Evolutionary conservation across 2,888 invertebrate genomes (phyloP).

Genomic region (Orthonevra nobilis): DNA sequence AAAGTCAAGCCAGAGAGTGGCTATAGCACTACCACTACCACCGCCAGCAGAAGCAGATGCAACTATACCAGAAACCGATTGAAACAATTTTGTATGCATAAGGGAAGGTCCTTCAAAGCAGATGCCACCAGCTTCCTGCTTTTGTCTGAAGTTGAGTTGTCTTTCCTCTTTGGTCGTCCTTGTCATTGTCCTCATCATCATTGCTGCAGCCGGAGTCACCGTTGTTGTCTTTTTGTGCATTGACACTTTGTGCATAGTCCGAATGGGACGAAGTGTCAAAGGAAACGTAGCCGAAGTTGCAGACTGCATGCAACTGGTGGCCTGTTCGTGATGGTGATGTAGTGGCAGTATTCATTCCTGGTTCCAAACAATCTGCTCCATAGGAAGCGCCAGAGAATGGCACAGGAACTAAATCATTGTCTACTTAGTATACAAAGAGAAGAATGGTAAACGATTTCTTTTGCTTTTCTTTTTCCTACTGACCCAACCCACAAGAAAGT

Average conservation of each 20-base stretch:
- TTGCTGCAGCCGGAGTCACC: not conserved
- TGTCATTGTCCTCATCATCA: slow-evolving; percentile 18
- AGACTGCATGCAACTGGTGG: slow-evolving; percentile 63
- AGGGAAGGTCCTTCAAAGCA: slow-evolving; percentile 55
- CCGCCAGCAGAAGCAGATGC: no score
- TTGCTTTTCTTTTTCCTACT: slow-evolving; percentile 14
- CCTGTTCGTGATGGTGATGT: slow-evolving; percentile 65
- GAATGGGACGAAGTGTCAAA: not conserved
- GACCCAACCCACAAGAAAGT: not conserved
- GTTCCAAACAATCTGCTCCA: slow-evolving; percentile 51
- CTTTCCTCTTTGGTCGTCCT: slow-evolving; percentile 47
- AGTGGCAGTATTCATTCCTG: slow-evolving; percentile 51
- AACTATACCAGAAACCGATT: slow-evolving; percentile 53
- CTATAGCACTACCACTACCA: not conserved
- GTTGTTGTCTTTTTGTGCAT: slow-evolving; percentile 60
- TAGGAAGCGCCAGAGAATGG: slow-evolving; percentile 55
- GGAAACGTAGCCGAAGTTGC: slow-evolving; percentile 15
- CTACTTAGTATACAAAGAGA: slow-evolving; percentile 60
- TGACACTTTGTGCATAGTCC: slow-evolving; percentile 55
- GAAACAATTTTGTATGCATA: slow-evolving; percentile 68
- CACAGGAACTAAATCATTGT: slow-evolving; percentile 68
- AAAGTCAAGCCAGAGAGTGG: slow-evolving; percentile 36
- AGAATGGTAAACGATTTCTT: slow-evolving; percentile 40
- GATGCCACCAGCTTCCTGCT: slow-evolving; percentile 66
- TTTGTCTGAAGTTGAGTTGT: slow-evolving; percentile 65